Base-by-base conservation (phyloP, 2,888 invertebrate genomes). In the Coleophora flavipennella region DNA sequence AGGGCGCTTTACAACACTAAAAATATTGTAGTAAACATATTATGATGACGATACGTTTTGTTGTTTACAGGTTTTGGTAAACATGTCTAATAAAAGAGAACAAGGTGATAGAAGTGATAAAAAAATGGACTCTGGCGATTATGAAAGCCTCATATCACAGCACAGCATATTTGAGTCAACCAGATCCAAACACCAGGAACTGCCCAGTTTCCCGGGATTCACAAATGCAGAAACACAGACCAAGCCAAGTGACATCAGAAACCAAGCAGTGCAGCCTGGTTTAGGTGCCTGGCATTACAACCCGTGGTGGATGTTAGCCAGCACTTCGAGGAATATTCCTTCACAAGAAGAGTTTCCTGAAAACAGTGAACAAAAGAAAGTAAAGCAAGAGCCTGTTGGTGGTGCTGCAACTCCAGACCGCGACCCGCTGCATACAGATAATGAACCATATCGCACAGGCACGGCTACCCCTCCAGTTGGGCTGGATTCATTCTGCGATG, bases 251-350 rank as follows among this genome's bases (percentile, higher is more conserved):
- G 85, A 85, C 50, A 55, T 84, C 39, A 79, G 81, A 53, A 69
- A 67, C 40, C 81, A 79, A 50, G 45, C 70, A 13, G 69, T 69
- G 14, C 84, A 84, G 39, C 57, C 80, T 25, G 71, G 75, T 28
- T 51, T 85, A 36, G 80, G 83, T 28, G 63, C 85, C 40, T 85
- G 85, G 85, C 85, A 84, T 48, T 85, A 85, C 50, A 85, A 85
- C 43, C 85, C 85, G 20, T 85, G 85, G 85, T 85, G 85, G 85
- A 85, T 85, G 85, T 65, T 85, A 26, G 85, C 85, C 13, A 73
- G 85, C 46, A 85, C 85, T 2, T 85, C 85, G 8, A 67, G 84
- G 34, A 77, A 68, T 57, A 66, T 77, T 38, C 77, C 80, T 2
- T 72, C 79, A 1, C 84, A 84, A 46, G 80, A 83, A 47, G 83